Base-by-base conservation (phyloP, 2,797 vertebrate species). In the Sciaenops ocellatus region DNA sequence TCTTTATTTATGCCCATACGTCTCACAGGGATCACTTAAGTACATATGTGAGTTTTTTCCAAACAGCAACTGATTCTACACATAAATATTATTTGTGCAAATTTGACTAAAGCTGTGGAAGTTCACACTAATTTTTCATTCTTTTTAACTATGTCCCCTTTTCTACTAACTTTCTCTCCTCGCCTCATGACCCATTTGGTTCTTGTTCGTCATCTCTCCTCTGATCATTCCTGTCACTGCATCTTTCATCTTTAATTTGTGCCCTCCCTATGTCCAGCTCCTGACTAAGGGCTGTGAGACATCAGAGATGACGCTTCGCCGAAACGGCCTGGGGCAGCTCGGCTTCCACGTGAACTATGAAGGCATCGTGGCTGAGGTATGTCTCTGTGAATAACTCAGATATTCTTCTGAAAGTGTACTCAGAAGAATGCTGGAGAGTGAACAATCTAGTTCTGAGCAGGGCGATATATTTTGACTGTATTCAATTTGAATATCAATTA, bases 281-380 rank as follows among this genome's bases (percentile, higher is more conserved):
- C 95, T 98, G 83, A 98, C 97, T 9, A 99, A 98, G 84, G 98
- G 98, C 74, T 99, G 97, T 67, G 98, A 99, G 73, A 98, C 98
- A 0, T 96, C 97, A 63, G 98, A 99, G 92, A 98, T 99, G 97
- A 99, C 98, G 0, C 96, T 99, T 64, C 96, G 98, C 48, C 95
- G 98, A 79, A 99, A 99, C 0, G 98, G 98, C 28, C 94, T 99
- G 30, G 98, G 98, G 48, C 98, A 99, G 90, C 97, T 99, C 6
- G 98, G 98, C 50, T 99, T 99, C 95, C 98, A 99, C 0, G 98
- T 99, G 13, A 99, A 99, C 94, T 99, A 99, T 1, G 98, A 99
- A 92, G 98, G 98, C 92, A 99, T 99, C 0, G 98, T 99, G 88
- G 98, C 98, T 0, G 98, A 99, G 18, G 93, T 94, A 87, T 51